phyloP scores from a whole-genome alignment of 2,888 invertebrate species.

The Parthenolecanium corni region DNA sequence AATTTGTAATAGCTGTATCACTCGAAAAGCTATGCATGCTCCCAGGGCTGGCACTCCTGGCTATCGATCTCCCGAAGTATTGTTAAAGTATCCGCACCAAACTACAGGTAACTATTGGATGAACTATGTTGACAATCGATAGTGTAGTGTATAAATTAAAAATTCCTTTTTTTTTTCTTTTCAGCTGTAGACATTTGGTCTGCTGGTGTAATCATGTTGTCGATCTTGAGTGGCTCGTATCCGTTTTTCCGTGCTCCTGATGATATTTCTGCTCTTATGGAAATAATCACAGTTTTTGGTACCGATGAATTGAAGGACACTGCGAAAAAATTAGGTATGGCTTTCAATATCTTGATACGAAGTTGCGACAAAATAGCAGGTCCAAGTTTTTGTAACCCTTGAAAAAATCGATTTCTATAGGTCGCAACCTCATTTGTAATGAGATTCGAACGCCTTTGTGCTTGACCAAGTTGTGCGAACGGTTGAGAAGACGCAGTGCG shows the following conservation, averaged over 20 bases:
- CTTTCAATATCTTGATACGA: not conserved
- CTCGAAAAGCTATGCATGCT: constrained; percentile 54
- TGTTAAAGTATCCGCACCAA: constrained; percentile 66
- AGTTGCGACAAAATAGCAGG: not conserved
- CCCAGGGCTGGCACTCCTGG: constrained; percentile 81
- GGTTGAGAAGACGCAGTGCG: constrained; percentile 34
- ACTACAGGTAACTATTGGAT: constrained; percentile 47
- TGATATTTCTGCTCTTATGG: constrained; percentile 65
- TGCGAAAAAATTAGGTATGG: constrained; percentile 52
- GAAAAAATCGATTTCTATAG: not conserved
- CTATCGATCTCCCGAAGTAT: constrained; percentile 75
- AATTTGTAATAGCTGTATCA: constrained; percentile 56
- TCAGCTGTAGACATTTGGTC: constrained; percentile 81
- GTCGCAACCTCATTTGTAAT: constrained; percentile 35
- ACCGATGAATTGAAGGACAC: constrained; percentile 53
- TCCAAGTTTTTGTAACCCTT: not conserved
- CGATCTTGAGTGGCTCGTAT: constrained; percentile 64
- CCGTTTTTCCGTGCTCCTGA: constrained; percentile 75
- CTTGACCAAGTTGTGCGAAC: constrained; percentile 39
- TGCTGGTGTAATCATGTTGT: constrained; percentile 68
- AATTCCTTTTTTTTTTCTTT: no score
- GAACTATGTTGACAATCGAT: not conserved
- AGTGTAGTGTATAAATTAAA: no score
- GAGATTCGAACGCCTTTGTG: constrained; percentile 36
- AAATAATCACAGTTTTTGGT: constrained; percentile 70